Base-by-base conservation (phyloP, 2,888 invertebrate genomes). In the Tridacna gigas region DNA sequence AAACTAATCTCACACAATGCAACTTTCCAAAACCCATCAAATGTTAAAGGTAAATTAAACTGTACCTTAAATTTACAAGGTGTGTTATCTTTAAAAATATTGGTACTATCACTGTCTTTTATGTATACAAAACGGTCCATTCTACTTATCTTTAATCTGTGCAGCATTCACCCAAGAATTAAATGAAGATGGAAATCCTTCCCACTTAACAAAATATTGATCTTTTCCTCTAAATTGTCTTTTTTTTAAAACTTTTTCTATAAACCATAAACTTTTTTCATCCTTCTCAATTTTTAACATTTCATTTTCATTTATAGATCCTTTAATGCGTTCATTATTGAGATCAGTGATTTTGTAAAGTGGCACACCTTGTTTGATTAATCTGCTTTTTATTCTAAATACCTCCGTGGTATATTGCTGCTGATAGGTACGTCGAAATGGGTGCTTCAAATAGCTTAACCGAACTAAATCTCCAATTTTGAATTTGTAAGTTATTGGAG, bases 21-120 rank as follows among this genome's bases (percentile, higher is more conserved):
- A 20, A 85, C 82, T 75, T 80, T 82, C 85, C 85, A 85, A 66
- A 74, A 71, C 5, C 80, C 82, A 80, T 82, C 76, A 65, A 82
- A 82, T n/a, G n/a, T n/a, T n/a, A n/a, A n/a, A n/a, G n/a, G n/a
- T n/a, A n/a, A n/a, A n/a, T n/a, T n/a, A n/a, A n/a, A n/a, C n/a
- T n/a, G n/a, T n/a, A n/a, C n/a, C n/a, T n/a, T n/a, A n/a, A n/a
- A n/a, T n/a, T n/a, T n/a, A n/a, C n/a, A n/a, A n/a, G n/a, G n/a
- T n/a, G n/a, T n/a, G n/a, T n/a, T n/a, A n/a, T n/a, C n/a, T n/a
- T n/a, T n/a, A n/a, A n/a, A n/a, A n/a, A n/a, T n/a, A n/a, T n/a
- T n/a, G n/a, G n/a, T n/a, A n/a, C n/a, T n/a, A n/a, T n/a, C n/a
- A n/a, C n/a, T n/a, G n/a, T n/a, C n/a, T n/a, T n/a, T n/a, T n/a